Base-by-base conservation (phyloP, 92 coral and sea anemone species). In the Phenganax stokvisi region DNA sequence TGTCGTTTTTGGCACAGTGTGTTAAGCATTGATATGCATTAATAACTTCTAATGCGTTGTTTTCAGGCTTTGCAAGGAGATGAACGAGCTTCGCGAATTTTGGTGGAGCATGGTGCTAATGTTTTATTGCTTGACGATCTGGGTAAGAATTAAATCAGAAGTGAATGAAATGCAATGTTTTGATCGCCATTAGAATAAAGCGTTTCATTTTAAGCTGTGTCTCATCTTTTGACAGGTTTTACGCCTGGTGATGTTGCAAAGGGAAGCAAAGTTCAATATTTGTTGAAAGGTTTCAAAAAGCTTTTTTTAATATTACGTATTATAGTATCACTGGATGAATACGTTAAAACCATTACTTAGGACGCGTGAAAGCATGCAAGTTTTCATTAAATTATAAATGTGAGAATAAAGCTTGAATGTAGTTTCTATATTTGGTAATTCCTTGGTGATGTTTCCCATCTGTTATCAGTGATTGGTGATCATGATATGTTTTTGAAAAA, bases 1-100 rank as follows among this genome's bases (percentile, higher is more conserved):
- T 37, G 47, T 37, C 47, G 47, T 37, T 37, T 37, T 37, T 37
- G 5, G 47, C 3, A 37, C 2, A 37, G 47, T 37, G 47, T 37
- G 47, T 37, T 37, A 2, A 37, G 47, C 47, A 37, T 37, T 37
- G 47, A 37, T 37, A 5, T 37, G 47, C 47, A 37, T 1, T 37
- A 37, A 5, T 37, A 37, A 37, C 47, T 5, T 37, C 47, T 37
- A 37, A 37, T 37, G 0, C 1, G 13, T 65, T 8, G 13, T 31
- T 71, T 10, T 58, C 85, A 94, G 98, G 98, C 98, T 77, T 85
- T 91, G 11, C 91, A 87, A 80, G 98, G 98, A 25, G 90, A 87
- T 68, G 92, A 85, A 61, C 56, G 56, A 53, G 60, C 89, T 6
- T 91, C 98, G 37, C 85, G 74, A n/a, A 80, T 87, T 7, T 86